Evolutionary conservation across 2,797 vertebrate genomes (phyloP).

Genomic region (Sebastes matsubarae): DNA sequence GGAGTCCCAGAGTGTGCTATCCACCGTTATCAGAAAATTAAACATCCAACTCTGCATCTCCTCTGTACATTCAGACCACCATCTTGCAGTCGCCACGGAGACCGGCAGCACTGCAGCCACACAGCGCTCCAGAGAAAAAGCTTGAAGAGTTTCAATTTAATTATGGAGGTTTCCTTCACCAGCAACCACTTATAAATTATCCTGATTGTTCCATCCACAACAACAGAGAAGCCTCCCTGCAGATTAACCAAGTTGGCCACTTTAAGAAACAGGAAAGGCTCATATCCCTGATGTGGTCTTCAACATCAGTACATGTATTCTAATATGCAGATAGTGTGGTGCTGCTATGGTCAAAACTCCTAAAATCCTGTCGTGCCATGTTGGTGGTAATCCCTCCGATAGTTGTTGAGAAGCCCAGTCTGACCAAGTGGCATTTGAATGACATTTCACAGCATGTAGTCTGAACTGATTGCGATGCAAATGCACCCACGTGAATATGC

Average conservation of each 20-base stretch:
- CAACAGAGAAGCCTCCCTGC: slow-evolving; percentile 12
- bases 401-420: background rate
- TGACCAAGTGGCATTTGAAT: too few species aligned
- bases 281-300: background rate
- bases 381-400: background rate
- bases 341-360: background rate
- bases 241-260: background rate
- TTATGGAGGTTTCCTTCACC: slow-evolving; percentile 44
- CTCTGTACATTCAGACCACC: slow-evolving; percentile 28
- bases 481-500: too few species aligned
- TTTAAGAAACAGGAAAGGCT: background rate
- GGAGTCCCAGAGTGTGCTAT: slow-evolving; percentile 18
- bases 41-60: slow-evolving; percentile 29
- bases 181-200: slow-evolving; percentile 60
- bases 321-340: background rate
- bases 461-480: too few species aligned
- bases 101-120: slow-evolving; percentile 24
- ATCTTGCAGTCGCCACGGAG: slow-evolving; percentile 58
- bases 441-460: too few species aligned
- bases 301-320: background rate
- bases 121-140: slow-evolving; percentile 4
- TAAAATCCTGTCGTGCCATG: background rate
- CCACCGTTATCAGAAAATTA: slow-evolving; percentile 51
- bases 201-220: slow-evolving; percentile 14
- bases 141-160: slow-evolving; percentile 54